Evolutionary conservation across 2,888 invertebrate species (phyloP).

Genomic region (Eupeodes latifasciatus): DNA sequence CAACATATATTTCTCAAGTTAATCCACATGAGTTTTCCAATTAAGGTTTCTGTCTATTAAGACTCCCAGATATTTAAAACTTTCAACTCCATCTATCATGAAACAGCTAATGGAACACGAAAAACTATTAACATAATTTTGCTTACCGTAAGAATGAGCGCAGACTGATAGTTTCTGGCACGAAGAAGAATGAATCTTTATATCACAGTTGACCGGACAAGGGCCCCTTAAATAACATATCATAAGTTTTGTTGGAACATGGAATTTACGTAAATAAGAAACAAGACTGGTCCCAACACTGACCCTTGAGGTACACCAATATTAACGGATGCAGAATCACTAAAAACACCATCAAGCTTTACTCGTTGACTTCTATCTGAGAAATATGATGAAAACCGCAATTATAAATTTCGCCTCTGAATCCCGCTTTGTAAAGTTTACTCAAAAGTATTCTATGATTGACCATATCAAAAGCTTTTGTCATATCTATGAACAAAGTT

Average conservation of each 20-base stretch:
- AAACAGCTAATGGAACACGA: not conserved
- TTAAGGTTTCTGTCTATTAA: not conserved
- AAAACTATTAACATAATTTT: not conserved
- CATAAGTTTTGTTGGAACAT: slow-evolving; percentile 17
- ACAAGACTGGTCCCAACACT: not conserved
- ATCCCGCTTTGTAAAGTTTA: not conserved
- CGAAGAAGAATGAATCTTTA: not conserved
- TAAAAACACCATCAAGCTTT: too few relatives aligned
- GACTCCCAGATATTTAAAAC: slow-evolving; percentile 22
- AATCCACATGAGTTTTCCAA: too few relatives aligned
- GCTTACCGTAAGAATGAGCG: not conserved
- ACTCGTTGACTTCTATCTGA: too few relatives aligned
- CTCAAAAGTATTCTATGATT: not conserved
- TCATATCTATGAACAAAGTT: not conserved
- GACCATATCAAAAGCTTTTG: not conserved
- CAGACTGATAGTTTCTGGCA: too few relatives aligned
- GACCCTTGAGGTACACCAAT: not conserved
- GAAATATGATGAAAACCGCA: not conserved
- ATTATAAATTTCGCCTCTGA: not conserved
- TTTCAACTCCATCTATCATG: slow-evolving; percentile 19
- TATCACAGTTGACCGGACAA: not conserved
- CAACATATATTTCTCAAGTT: too few relatives aligned
- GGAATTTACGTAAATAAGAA: not conserved
- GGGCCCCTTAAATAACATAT: not conserved
- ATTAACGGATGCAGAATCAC: too few relatives aligned